These are phyloP conservation scores for Canis aureus DNA, from an alignment of 2,113 vertebrate species.

Conservation along the genomic window DNA sequence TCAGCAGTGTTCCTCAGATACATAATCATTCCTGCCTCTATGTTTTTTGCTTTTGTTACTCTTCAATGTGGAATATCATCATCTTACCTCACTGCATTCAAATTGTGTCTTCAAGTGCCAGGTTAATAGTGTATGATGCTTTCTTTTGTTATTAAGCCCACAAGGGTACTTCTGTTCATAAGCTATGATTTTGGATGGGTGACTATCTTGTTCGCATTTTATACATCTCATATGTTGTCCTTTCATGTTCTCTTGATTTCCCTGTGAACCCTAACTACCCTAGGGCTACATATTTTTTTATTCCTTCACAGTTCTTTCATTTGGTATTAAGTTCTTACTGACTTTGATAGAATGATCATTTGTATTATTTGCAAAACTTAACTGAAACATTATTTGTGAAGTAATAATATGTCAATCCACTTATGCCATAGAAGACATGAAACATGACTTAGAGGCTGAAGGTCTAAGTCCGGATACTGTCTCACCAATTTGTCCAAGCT, in stretches of 20 bases:
- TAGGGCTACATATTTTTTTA: background rate
- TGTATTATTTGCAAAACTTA: background rate
- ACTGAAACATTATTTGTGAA: background rate
- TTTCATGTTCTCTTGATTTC: slow-evolving; percentile 27
- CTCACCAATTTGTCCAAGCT: background rate
- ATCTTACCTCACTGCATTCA: background rate
- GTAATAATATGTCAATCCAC: background rate
- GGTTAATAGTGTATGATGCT: background rate
- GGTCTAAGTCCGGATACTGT: background rate
- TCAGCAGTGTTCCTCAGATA: background rate
- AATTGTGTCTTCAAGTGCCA: background rate
- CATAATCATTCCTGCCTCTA: background rate
- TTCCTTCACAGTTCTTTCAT: background rate
- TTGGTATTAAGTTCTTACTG: background rate
- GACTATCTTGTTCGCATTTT: background rate
- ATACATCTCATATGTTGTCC: background rate
- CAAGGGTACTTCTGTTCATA: background rate
- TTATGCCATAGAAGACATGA: background rate
- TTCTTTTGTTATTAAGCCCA: background rate
- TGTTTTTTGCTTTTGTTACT: slow-evolving; percentile 36
- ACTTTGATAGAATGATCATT: slow-evolving; percentile 26
- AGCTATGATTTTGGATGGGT: background rate
- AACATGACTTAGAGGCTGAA: background rate
- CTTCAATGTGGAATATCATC: background rate
- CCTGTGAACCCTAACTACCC: background rate